Percentiles rank a stretch among this genome's conserved stretches.
Conservation (phyloP, 2,888 invertebrate species). For the Pollenia amentaria region DNA sequence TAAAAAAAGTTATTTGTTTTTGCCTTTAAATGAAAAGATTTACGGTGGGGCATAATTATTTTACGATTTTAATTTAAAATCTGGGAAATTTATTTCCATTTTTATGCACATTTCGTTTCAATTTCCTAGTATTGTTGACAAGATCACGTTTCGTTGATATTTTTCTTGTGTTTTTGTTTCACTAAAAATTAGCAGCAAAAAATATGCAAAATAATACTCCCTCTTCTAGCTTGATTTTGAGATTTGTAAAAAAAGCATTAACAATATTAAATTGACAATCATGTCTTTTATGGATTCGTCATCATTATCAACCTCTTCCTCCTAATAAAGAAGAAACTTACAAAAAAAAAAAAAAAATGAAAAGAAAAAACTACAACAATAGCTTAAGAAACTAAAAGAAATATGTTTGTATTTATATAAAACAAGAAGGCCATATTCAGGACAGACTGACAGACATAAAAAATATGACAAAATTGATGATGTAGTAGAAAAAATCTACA, state of each 20-base stretch:
- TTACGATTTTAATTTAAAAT: not conserved
- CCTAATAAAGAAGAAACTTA: conserved; percentile 23
- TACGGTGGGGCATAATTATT: too few relatives aligned
- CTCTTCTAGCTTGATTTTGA: conserved; percentile 34
- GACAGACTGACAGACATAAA: conserved; percentile 33
- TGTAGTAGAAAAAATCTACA: conserved; percentile 57
- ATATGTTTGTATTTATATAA: not conserved
- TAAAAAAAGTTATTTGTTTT: too few relatives aligned
- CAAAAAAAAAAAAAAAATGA: conserved; percentile 17
- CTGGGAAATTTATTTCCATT: conserved; percentile 28
- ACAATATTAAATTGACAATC: conserved; percentile 58
- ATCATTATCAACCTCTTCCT: conserved; percentile 48
- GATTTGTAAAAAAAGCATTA: conserved; percentile 14
- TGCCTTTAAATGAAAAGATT: too few relatives aligned
- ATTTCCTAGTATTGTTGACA: conserved; percentile 47
- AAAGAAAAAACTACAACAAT: conserved; percentile 15
- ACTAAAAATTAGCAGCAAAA: conserved; percentile 10
- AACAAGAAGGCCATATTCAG: conserved; percentile 43
- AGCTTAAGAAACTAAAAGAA: not conserved
- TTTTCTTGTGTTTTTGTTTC: conserved; percentile 15
- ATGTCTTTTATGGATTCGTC: conserved; percentile 68
- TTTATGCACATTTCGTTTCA: conserved; percentile 17
- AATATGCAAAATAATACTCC: conserved; percentile 5
- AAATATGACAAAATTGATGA: conserved; percentile 69
- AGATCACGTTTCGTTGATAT: conserved; percentile 42